Evolutionary conservation across 2,888 invertebrate genomes (phyloP).

Genomic region (Hirtodrosophila trivittata): DNA sequence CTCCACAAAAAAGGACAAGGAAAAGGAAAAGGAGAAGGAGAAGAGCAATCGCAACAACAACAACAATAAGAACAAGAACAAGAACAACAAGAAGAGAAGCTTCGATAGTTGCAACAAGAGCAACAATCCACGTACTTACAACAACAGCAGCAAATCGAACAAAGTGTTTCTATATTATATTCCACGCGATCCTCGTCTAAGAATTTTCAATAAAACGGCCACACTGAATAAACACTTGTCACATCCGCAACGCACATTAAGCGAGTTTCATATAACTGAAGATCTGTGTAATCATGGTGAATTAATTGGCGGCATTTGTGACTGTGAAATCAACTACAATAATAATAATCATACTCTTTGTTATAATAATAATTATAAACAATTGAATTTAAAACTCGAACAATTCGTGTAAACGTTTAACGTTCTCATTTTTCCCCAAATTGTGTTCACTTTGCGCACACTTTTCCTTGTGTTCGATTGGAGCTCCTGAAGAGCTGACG

Average conservation of each 20-base stretch:
- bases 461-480: not conserved
- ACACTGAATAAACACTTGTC: slow-evolving; percentile 79
- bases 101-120: slow-evolving; percentile 63
- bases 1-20: slow-evolving; percentile 39
- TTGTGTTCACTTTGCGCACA: too few species aligned
- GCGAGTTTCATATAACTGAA: slow-evolving; percentile 81
- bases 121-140: slow-evolving; percentile 81
- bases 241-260: slow-evolving; percentile 49
- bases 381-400: slow-evolving; percentile 32
- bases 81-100: slow-evolving; percentile 13
- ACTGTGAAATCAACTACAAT: slow-evolving; percentile 18
- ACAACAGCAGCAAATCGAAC: slow-evolving; percentile 82
- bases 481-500: too few species aligned
- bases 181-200: slow-evolving; percentile 83
- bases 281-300: slow-evolving; percentile 83
- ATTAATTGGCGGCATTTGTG: slow-evolving; percentile 79
- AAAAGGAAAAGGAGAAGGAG: slow-evolving; percentile 21
- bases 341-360: too few species aligned
- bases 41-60: slow-evolving; percentile 36
- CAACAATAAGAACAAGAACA: slow-evolving; percentile 38
- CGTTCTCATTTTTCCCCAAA: too few species aligned
- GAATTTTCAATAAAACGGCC: slow-evolving; percentile 73
- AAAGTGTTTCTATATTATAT: slow-evolving; percentile 83
- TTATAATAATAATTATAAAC: slow-evolving; percentile 16
- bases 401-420: not conserved